phyloP scores from a whole-genome alignment of 2,797 vertebrate genomes.

The Rallus crepitans region DNA sequence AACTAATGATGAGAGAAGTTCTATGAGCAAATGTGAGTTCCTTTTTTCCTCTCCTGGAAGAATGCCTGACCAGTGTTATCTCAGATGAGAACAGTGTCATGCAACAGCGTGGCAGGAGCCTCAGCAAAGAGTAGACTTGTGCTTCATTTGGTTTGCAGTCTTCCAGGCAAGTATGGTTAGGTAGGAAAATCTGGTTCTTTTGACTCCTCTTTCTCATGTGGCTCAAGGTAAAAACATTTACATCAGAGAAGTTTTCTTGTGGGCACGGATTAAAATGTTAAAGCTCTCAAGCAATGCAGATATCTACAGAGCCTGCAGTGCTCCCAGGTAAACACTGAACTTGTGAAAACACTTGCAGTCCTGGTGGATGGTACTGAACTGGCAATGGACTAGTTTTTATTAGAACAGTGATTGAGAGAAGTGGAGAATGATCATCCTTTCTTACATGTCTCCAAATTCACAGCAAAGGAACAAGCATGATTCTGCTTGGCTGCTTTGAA shows the following conservation, averaged over 20 bases:
- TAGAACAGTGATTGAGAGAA: neutral
- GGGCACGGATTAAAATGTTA: neutral
- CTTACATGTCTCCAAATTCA: neutral
- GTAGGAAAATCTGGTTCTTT: constrained; percentile 24
- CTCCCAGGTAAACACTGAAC: neutral
- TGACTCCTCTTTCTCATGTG: neutral
- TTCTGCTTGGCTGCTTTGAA: neutral
- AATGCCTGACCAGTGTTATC: neutral
- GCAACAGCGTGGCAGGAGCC: neutral
- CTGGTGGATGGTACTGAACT: neutral
- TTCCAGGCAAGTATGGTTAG: neutral
- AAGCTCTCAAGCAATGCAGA: neutral
- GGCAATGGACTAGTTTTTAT: neutral
- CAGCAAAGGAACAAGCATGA: neutral
- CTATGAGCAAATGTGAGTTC: neutral
- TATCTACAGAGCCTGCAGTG: neutral
- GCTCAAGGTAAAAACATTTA: neutral
- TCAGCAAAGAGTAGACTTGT: neutral
- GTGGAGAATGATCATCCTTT: neutral
- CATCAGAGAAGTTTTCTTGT: neutral
- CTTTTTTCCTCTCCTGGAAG: neutral
- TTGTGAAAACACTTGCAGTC: neutral
- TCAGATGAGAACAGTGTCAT: neutral
- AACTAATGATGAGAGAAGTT: neutral
- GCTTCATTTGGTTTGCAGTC: neutral